Base-by-base conservation (phyloP, 2,888 invertebrate species). In the Parnassius orleans region DNA sequence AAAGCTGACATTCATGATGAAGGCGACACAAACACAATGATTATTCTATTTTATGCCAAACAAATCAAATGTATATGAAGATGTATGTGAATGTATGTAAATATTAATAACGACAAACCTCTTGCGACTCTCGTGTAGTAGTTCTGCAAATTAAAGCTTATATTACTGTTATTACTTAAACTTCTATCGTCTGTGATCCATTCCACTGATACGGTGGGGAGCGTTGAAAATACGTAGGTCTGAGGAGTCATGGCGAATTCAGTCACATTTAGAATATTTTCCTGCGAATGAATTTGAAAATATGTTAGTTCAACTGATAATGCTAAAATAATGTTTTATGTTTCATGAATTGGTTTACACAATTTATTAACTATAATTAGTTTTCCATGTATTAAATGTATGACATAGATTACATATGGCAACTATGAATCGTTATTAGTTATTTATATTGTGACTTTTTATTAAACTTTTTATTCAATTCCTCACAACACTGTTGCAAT, bases 131-230 rank as follows among this genome's bases (percentile, higher is more conserved):
- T 91, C 11, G 87, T 90, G 66, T 90, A 92, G 72, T 92, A 92
- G 72, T 89, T 90, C 65, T 91, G 91, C 61, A 92, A 71, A 57
- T 74, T 81, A n/a, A 77, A 71, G 70, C 90, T 90, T 52, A 92
- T 87, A 65, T 81, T 84, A 66, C 76, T 84, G 60, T 72, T 78
- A 54, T 75, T 83, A 62, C 80, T 83, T 48, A 88, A 75, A 68
- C 84, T 90, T 70, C 84, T 90, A 11, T 90, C 90, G 63, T 90
- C 91, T 0, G 88, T 90, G 61, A 92, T 86, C 92, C 92, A 92
- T 69, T 91, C 90, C 0, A 90, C 87, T 0, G 88, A 79, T 3
- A 89, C 74, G 0, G 87, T 86, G n/a, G 92, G 87, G 5, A 81
- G 74, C 3, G 85, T 78, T 1, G 84, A 71, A 65, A 80, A 90